phyloP scores from a whole-genome alignment of 1,140 invertebrate species.

The Drosophila persimilis region DNA sequence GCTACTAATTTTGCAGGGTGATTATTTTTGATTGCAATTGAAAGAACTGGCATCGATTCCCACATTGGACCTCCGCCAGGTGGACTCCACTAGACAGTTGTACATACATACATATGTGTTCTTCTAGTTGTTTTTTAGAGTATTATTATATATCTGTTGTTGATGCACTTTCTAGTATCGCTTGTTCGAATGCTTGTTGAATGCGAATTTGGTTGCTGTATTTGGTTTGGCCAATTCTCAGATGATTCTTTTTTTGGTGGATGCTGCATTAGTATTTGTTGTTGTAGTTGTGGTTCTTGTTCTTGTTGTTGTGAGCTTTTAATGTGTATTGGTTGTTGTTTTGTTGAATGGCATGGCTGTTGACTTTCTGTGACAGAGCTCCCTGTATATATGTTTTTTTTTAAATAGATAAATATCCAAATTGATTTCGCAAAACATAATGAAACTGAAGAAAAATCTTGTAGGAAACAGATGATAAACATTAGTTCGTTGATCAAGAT shows the following conservation, averaged over 20 bases:
- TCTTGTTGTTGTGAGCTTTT: constrained; percentile 31
- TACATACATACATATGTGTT: background rate
- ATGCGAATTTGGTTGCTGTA: constrained; percentile 26
- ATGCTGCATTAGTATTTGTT: constrained; percentile 37
- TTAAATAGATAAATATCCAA: constrained; percentile 35
- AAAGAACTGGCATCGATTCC: no score
- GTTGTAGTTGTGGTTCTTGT: constrained; percentile 41
- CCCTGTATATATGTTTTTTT: constrained; percentile 62
- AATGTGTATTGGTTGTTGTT: constrained; percentile 55
- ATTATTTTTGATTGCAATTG: background rate
- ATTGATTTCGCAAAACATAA: constrained; percentile 52
- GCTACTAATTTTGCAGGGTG: no score
- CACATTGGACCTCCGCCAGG: no score
- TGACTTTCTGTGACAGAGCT: constrained; percentile 70
- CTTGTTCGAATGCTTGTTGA: background rate
- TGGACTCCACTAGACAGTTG: no score
- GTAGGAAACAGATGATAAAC: constrained; percentile 77
- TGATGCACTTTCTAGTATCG: constrained; percentile 16
- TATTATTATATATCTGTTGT: constrained; percentile 31
- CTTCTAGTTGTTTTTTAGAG: constrained; percentile 11
- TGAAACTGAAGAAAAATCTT: constrained; percentile 56
- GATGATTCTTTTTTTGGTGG: constrained; percentile 43
- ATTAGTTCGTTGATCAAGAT: constrained; percentile 53
- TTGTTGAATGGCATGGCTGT: constrained; percentile 65
- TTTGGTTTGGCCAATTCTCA: constrained; percentile 50